phyloP scores from a whole-genome alignment of 2,113 vertebrate species.

The Melanocharis versteri region DNA sequence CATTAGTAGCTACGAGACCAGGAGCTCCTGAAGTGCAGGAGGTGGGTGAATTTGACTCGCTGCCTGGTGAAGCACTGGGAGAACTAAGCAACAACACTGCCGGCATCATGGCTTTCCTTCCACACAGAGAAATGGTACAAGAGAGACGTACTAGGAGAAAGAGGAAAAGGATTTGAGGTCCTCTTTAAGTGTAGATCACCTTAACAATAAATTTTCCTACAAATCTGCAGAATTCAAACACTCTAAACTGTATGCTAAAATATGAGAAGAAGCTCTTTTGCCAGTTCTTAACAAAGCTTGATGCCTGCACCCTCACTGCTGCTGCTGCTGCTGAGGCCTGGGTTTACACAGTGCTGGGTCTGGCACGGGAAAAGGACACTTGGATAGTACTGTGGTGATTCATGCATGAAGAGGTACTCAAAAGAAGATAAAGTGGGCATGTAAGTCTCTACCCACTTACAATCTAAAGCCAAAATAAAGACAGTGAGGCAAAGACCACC shows the following conservation, averaged over 20 bases:
- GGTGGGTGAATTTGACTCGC: not conserved
- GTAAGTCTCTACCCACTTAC: not conserved
- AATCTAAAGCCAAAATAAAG: not conserved
- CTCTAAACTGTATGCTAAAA: not conserved
- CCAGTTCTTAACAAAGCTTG: not conserved
- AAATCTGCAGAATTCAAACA: not conserved
- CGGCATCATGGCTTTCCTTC: accelerated
- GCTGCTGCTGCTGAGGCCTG: not conserved
- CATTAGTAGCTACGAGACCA: not conserved
- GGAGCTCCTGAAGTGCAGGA: not conserved
- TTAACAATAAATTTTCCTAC: not conserved
- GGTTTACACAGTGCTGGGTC: not conserved
- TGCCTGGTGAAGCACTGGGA: not conserved
- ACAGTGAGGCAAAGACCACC: not conserved
- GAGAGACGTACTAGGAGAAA: not conserved
- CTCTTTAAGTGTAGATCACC: not conserved
- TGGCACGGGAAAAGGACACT: not conserved
- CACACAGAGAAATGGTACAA: not conserved
- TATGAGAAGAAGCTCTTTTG: not conserved
- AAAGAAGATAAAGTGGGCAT: not conserved
- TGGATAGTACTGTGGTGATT: not conserved
- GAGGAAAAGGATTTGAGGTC: not conserved
- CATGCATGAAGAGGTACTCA: not conserved
- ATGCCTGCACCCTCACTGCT: accelerated
- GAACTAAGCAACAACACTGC: not conserved